Conservation (phyloP, 2,888 invertebrate genomes). For the Pristionchus japonicus region DNA sequence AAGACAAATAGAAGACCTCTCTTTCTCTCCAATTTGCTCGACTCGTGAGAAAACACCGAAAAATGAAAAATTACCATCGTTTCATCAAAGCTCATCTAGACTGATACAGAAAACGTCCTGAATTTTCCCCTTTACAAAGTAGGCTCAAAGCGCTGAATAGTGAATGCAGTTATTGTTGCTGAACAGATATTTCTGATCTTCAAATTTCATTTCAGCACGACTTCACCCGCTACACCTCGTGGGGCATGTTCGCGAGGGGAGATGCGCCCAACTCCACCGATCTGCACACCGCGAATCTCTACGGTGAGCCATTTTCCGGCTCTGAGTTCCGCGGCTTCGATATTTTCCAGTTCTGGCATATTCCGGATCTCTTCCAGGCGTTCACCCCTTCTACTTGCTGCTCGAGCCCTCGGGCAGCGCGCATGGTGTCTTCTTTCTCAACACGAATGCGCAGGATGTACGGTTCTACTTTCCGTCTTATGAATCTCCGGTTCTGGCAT, state of each 20-base stretch:
- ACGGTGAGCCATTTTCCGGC: no score
- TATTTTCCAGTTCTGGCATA: not conserved
- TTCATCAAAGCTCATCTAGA: no score
- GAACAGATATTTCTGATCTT: not conserved
- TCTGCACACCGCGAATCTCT: constrained; percentile 64
- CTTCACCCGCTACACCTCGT: constrained; percentile 66
- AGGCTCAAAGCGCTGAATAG: no score
- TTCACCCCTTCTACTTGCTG: constrained; percentile 71
- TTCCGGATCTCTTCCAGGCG: constrained; percentile 52
- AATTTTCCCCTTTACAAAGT: no score
- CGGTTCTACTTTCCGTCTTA: no score
- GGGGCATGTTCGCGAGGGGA: constrained; percentile 72
- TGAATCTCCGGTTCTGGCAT: no score
- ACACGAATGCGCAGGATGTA: constrained; percentile 69
- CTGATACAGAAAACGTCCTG: no score
- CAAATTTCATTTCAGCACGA: constrained; percentile 69
- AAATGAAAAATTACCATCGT: no score
- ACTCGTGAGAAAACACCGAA: no score
- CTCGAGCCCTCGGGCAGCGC: constrained; percentile 70
- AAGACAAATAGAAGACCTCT: no score
- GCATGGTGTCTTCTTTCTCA: constrained; percentile 71
- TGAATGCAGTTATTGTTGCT: not conserved
- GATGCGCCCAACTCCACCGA: constrained; percentile 63
- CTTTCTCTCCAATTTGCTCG: no score
- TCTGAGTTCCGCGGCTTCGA: constrained; percentile 27